Conservation (phyloP, 2,113 vertebrate genomes). For the Nothobranchius furzeri region DNA sequence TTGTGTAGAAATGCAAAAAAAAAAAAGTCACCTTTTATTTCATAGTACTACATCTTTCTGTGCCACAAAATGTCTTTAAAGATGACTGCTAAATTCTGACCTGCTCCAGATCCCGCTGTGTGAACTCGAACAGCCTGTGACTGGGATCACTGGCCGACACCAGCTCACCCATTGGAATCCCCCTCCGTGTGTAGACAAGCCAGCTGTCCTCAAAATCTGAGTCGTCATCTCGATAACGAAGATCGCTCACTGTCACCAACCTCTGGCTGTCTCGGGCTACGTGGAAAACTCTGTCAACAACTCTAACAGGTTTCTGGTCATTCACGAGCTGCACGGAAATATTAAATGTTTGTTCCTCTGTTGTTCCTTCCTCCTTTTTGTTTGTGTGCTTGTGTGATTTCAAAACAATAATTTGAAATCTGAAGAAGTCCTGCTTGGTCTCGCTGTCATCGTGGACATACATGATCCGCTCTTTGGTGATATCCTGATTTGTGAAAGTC, state of each 20-base stretch:
- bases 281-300: constrained; percentile 85
- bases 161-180: constrained; percentile 87
- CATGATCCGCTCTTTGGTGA: constrained; percentile 76
- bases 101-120: constrained; percentile 82
- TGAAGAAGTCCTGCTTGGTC: constrained; percentile 81
- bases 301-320: constrained; percentile 85
- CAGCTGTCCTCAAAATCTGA: constrained; percentile 86
- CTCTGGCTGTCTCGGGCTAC: constrained; percentile 81
- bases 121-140: constrained; percentile 86
- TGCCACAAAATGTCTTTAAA: not conserved
- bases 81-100: constrained; percentile 17
- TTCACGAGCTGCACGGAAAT: constrained; percentile 86
- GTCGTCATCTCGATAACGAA: constrained; percentile 86
- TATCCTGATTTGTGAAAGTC: constrained; percentile 83
- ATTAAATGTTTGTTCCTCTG: constrained; percentile 76
- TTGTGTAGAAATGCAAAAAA: too few relatives aligned
- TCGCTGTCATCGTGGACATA: constrained; percentile 90
- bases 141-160: constrained; percentile 78
- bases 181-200: constrained; percentile 84
- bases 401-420: constrained; percentile 69
- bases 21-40: too few relatives aligned
- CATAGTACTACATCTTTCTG: too few relatives aligned
- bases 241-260: constrained; percentile 82
- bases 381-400: constrained; percentile 44
- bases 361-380: constrained; percentile 45